Conservation (phyloP, 1,140 invertebrate genomes). For the Lysiphlebus fabarum region DNA sequence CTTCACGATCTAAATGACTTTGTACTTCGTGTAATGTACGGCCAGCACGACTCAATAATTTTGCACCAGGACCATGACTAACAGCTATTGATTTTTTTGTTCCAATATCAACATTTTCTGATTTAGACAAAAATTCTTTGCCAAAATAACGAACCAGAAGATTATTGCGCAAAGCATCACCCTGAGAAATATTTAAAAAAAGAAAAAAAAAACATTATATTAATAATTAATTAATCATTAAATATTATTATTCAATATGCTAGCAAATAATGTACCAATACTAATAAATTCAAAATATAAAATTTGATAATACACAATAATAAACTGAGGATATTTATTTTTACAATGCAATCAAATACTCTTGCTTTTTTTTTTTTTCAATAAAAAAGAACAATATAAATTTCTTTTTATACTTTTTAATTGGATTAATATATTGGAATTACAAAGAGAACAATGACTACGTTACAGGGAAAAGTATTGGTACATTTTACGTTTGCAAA, state of each 20-base stretch:
- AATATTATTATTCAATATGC: background rate
- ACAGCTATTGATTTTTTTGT: constrained; percentile 54
- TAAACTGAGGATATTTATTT: background rate
- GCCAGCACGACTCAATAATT: constrained; percentile 78
- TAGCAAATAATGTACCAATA: constrained; percentile 36
- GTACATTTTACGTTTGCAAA: constrained; percentile 3
- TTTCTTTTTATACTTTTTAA: too few relatives aligned
- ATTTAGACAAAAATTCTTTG: constrained; percentile 62
- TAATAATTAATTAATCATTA: constrained; percentile 1
- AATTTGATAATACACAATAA: background rate
- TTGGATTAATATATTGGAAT: too few relatives aligned
- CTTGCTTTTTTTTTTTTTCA: too few relatives aligned
- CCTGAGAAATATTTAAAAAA: constrained; percentile 61
- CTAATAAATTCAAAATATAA: constrained; percentile 11
- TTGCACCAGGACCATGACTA: constrained; percentile 78
- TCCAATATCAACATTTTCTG: constrained; percentile 59
- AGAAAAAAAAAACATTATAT: background rate
- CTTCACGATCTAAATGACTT: constrained; percentile 89
- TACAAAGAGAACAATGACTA: too few relatives aligned
- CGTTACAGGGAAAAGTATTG: constrained; percentile 8
- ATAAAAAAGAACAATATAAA: too few relatives aligned
- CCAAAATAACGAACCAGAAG: constrained; percentile 86
- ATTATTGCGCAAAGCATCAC: constrained; percentile 80
- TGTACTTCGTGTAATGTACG: constrained; percentile 89
- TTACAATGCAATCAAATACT: background rate